Conservation (phyloP, 2,888 invertebrate genomes). For the Subacronicta megacephala region DNA sequence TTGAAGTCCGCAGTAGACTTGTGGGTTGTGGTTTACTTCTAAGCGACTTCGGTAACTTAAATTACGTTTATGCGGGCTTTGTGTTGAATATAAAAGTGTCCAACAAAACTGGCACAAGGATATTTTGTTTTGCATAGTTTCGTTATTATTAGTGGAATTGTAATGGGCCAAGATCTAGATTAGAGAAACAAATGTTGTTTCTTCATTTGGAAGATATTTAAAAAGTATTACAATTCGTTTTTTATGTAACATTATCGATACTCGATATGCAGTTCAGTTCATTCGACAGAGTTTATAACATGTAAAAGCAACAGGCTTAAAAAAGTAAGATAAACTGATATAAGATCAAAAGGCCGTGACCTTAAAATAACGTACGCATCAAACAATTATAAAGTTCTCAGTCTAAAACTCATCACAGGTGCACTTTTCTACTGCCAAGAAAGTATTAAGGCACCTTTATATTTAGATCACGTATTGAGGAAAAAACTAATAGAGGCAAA, state of each 20-base stretch:
- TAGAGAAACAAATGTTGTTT: constrained; percentile 27
- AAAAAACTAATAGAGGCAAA: constrained; percentile 23
- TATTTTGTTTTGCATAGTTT: constrained; percentile 33
- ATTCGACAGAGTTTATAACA: no score
- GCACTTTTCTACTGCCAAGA: constrained; percentile 1
- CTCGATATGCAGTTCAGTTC: no score
- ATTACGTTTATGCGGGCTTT: constrained; percentile 35
- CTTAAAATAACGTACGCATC: constrained; percentile 2
- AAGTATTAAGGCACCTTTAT: constrained; percentile 7
- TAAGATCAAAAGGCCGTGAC: not conserved
- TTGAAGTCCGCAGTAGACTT: constrained; percentile 34
- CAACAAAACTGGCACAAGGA: constrained; percentile 41
- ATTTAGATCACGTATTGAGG: constrained; percentile 43
- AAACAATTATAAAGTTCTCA: not conserved
- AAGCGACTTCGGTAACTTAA: constrained; percentile 20
- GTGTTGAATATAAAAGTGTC: constrained; percentile 20
- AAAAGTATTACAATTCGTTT: no score
- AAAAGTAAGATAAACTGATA: no score
- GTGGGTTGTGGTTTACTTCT: constrained; percentile 31
- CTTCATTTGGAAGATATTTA: constrained; percentile 1
- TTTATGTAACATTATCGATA: no score
- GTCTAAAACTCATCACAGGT: constrained; percentile 10
- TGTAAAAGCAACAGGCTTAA: no score
- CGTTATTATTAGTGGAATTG: constrained; percentile 29
- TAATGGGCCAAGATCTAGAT: constrained; percentile 28